phyloP scores from a whole-genome alignment of 2,888 invertebrate genomes.

The Eupithecia exiguata region DNA sequence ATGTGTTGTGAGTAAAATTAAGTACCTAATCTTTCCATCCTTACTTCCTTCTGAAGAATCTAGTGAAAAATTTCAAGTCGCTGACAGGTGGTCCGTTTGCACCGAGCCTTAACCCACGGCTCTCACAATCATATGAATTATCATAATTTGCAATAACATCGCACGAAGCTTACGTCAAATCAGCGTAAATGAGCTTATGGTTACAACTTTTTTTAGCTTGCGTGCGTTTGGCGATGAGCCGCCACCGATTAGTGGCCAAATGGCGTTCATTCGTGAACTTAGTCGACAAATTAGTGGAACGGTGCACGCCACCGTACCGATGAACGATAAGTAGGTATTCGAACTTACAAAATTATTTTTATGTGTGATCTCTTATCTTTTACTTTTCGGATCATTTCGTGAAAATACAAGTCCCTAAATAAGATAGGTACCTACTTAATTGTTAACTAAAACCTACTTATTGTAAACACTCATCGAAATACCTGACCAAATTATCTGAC shows the following conservation, averaged over 20 bases:
- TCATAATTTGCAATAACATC: slow-evolving; percentile 78
- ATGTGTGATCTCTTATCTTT: background rate
- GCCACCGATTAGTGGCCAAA: slow-evolving; percentile 67
- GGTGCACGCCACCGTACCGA: slow-evolving; percentile 73
- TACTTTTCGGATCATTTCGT: background rate
- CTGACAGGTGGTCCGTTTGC: background rate
- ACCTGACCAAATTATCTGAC: no score
- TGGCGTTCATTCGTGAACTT: slow-evolving; percentile 71
- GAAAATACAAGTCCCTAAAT: background rate
- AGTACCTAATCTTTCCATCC: background rate
- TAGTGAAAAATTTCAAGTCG: background rate
- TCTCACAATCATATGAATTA: slow-evolving; percentile 64
- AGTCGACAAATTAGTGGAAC: slow-evolving; percentile 79
- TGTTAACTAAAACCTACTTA: no score
- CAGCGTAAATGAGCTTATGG: slow-evolving; percentile 63
- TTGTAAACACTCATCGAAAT: no score
- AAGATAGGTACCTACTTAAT: no score
- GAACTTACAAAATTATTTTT: background rate
- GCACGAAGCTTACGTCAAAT: slow-evolving; percentile 78
- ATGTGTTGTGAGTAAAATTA: background rate
- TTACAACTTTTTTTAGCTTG: slow-evolving; percentile 68
- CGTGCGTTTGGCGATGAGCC: slow-evolving; percentile 67
- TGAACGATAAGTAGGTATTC: slow-evolving; percentile 8
- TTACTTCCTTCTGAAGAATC: background rate
- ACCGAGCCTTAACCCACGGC: slow-evolving; percentile 26